Conservation (phyloP, 1,140 invertebrate genomes). For the Lineus longissimus region DNA sequence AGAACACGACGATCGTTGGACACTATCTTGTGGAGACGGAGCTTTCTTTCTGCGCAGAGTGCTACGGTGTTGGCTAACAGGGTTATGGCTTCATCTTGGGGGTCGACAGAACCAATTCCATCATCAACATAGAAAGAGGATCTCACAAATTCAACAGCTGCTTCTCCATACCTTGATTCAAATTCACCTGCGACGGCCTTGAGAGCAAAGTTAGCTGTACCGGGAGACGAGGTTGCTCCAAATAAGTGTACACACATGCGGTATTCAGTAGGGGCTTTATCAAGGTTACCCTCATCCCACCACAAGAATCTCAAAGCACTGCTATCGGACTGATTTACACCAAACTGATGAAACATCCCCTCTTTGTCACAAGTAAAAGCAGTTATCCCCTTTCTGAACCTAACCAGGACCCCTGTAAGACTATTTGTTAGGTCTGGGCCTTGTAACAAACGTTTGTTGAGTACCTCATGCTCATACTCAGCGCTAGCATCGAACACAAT, state of each 20-base stretch:
- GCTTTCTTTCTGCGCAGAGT: too few species aligned
- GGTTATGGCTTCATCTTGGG: not conserved
- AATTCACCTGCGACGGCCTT: conserved; percentile 10
- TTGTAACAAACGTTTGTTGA: conserved; percentile 9
- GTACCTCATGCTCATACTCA: not conserved
- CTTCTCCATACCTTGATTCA: not conserved
- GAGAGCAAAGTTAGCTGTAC: conserved; percentile 18
- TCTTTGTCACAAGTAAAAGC: conserved; percentile 22
- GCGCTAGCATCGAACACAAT: conserved; percentile 14
- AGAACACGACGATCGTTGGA: conserved; percentile 7
- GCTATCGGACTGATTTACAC: conserved; percentile 14
- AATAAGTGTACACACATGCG: conserved; percentile 28
- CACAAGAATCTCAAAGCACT: conserved; percentile 17
- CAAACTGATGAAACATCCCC: conserved; percentile 25
- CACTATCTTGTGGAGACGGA: conserved; percentile 14
- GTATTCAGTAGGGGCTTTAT: conserved; percentile 16
- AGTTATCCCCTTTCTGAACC: conserved; percentile 6
- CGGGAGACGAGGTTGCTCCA: conserved; percentile 22
- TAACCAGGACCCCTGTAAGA: conserved; percentile 6
- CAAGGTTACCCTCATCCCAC: conserved; percentile 7
- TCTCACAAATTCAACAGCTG: conserved; percentile 18
- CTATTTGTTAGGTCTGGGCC: conserved; percentile 13
- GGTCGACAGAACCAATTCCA: not conserved
- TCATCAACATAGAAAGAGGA: conserved; percentile 21
- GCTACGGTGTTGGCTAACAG: not conserved